Evolutionary conservation across 2,888 invertebrate species (phyloP).

Genomic region (Andrena camellia): DNA sequence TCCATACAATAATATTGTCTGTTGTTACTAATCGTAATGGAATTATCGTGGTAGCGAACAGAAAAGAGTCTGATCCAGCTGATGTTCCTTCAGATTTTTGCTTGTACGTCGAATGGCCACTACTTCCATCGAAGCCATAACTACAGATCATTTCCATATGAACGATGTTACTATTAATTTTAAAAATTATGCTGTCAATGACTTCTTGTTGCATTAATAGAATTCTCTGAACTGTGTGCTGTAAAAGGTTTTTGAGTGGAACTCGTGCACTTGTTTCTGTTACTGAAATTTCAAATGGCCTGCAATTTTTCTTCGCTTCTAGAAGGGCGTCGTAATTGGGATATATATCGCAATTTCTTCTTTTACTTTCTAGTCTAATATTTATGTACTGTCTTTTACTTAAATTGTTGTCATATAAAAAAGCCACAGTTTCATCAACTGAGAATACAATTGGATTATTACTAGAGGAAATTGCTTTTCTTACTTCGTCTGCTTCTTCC

Average conservation of each 20-base stretch:
- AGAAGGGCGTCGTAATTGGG: neutral
- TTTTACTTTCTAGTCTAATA: slow-evolving; percentile 8
- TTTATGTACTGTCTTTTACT: slow-evolving; percentile 5
- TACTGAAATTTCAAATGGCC: neutral
- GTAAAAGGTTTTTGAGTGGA: neutral
- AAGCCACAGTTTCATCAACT: slow-evolving; percentile 1
- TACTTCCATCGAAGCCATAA: slow-evolving; percentile 12
- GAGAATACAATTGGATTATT: neutral
- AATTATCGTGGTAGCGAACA: slow-evolving; percentile 5
- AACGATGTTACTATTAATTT: neutral
- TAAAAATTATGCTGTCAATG: neutral
- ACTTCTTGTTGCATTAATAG: neutral
- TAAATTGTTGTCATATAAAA: slow-evolving; percentile 5
- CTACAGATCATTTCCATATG: neutral
- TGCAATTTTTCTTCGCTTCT: neutral
- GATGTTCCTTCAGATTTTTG: neutral
- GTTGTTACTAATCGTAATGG: neutral
- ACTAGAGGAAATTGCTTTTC: neutral
- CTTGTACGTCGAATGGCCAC: slow-evolving; percentile 1
- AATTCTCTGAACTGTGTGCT: slow-evolving; percentile 15
- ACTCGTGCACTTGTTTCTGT: slow-evolving; percentile 8
- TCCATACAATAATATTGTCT: slow-evolving; percentile 14
- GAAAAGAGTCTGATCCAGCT: neutral
- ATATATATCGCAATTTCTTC: slow-evolving; percentile 11
- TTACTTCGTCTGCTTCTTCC: neutral